Percentiles rank a stretch among this genome's conserved stretches.
Evolutionary conservation across 2,113 vertebrate species (phyloP).

Genomic region (Hepsetus odoe): DNA sequence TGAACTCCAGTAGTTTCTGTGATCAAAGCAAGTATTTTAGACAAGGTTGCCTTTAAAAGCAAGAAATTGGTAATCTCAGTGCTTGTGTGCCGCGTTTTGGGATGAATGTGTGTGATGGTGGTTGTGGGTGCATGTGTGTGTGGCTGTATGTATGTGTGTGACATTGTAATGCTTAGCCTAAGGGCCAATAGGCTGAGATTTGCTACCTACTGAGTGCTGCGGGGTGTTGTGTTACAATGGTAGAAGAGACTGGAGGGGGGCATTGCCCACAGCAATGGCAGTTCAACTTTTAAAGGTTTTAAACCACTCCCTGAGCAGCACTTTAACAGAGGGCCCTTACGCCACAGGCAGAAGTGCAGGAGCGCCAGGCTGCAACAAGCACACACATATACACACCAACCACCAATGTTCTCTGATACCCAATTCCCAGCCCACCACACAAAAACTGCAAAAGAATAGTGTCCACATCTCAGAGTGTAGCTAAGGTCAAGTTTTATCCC

Average conservation of each 20-base stretch:
- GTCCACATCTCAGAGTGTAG: background rate
- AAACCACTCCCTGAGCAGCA: slow-evolving; percentile 60
- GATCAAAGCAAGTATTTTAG: slow-evolving; percentile 26
- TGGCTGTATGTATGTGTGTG: slow-evolving; percentile 12
- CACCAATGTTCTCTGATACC: background rate
- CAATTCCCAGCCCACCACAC: background rate
- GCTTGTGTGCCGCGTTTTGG: background rate
- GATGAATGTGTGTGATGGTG: background rate
- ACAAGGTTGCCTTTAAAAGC: slow-evolving; percentile 12
- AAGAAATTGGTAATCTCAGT: slow-evolving; percentile 22
- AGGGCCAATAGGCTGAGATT: too few species aligned
- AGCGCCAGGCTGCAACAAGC: background rate
- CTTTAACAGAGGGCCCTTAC: slow-evolving; percentile 58
- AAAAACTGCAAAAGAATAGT: background rate
- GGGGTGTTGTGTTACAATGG: slow-evolving; percentile 54
- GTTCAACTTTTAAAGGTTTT: slow-evolving; percentile 66
- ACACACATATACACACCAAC: background rate
- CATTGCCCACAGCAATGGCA: slow-evolving; percentile 66
- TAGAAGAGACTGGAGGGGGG: slow-evolving; percentile 36
- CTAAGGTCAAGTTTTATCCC: too few species aligned
- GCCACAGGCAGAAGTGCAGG: background rate
- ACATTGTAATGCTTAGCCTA: slow-evolving; percentile 1
- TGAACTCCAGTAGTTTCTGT: slow-evolving; percentile 17
- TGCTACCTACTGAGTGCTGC: slow-evolving; percentile 30
- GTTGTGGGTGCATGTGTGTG: slow-evolving; percentile 47